These are phyloP conservation scores for Zoroaster sp. DNA, from an alignment of 53 echinoderm and acorn worm genomes.

Conservation along the genomic window DNA sequence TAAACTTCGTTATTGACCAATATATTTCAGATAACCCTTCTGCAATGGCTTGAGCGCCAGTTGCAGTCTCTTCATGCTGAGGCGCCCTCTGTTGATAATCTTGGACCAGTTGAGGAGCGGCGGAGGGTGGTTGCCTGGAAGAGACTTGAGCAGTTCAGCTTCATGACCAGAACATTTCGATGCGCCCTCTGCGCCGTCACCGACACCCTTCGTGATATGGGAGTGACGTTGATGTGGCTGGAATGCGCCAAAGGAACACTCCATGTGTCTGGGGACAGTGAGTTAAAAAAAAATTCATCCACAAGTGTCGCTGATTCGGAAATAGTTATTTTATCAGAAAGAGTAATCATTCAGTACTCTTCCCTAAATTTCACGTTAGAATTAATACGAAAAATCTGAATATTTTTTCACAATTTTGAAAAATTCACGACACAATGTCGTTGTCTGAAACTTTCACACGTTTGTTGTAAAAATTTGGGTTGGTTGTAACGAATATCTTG, in stretches of 20 bases:
- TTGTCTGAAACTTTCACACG: too few species aligned
- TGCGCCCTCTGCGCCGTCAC: conserved; percentile 44
- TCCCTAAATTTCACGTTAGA: too few species aligned
- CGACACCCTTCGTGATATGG: conserved; percentile 2
- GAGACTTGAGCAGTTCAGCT: background rate
- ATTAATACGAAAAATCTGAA: too few species aligned
- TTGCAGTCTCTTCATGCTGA: background rate
- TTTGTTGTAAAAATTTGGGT: too few species aligned
- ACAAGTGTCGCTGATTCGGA: too few species aligned
- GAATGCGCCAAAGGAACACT: conserved; percentile 34
- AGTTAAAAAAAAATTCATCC: too few species aligned
- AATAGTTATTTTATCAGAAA: too few species aligned
- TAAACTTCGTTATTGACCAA: background rate
- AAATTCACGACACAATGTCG: too few species aligned
- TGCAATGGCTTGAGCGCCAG: background rate
- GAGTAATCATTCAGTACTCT: too few species aligned
- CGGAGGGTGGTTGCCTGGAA: conserved; percentile 32
- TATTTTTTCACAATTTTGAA: too few species aligned
- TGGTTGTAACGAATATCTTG: too few species aligned
- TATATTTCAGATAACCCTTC: background rate
- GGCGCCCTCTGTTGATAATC: background rate
- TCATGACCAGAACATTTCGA: background rate
- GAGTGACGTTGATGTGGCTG: background rate
- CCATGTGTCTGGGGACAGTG: conserved; percentile 18
- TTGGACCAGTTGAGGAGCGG: background rate